These are phyloP conservation scores for Neodiprion lecontei DNA, from an alignment of 1,140 invertebrate species.

Conservation along the genomic window DNA sequence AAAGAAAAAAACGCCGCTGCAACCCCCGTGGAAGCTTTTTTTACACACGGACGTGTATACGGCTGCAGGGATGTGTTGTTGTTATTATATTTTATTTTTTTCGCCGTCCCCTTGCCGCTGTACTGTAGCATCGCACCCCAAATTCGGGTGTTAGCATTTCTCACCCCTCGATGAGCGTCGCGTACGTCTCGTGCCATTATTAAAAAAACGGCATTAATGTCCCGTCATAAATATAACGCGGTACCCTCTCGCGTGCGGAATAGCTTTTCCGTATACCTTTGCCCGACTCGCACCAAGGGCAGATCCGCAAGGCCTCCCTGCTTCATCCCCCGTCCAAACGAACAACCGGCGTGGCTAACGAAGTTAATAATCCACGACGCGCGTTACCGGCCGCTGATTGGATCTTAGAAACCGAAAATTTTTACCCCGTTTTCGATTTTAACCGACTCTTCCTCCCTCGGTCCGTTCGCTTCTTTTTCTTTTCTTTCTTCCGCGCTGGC, in stretches of 20 bases:
- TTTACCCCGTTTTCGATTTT: not conserved
- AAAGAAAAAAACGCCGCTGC: constrained; percentile 25
- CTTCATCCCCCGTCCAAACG: not conserved
- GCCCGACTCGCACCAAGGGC: no score
- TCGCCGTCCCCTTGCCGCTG: constrained; percentile 22
- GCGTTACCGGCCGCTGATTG: constrained; percentile 5
- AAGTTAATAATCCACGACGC: constrained; percentile 29
- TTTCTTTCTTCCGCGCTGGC: not conserved
- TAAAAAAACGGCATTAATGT: constrained; percentile 54
- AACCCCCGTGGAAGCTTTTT: constrained; percentile 10
- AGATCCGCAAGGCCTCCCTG: not conserved
- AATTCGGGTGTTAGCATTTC: constrained; percentile 42
- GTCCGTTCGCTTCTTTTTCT: not conserved
- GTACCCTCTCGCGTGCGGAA: not conserved
- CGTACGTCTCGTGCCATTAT: constrained; percentile 50
- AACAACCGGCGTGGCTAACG: not conserved
- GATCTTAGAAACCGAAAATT: not conserved
- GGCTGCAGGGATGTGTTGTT: not conserved
- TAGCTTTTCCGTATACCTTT: not conserved
- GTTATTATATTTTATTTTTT: constrained; percentile 26
- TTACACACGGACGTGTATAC: not conserved
- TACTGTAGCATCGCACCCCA: constrained; percentile 38
- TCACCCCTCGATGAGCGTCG: constrained; percentile 27
- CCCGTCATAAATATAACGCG: constrained; percentile 54
- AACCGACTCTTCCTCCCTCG: no score